A percentile compares a stretch with the other conserved stretches of the same genome.
phyloP scores from a whole-genome alignment of 1,140 invertebrate species.

The Metaphire vulgaris region DNA sequence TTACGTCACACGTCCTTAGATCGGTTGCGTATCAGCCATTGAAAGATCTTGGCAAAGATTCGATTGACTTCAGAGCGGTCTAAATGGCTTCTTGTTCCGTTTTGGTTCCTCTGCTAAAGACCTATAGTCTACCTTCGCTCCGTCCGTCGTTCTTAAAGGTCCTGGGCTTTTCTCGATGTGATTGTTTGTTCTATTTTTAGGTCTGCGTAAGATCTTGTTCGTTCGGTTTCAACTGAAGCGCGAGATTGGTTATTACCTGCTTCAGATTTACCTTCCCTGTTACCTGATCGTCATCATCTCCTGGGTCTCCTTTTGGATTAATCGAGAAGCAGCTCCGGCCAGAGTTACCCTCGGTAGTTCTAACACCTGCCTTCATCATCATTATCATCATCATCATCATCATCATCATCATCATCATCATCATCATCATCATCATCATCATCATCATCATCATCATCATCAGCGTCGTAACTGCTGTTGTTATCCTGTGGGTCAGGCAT shows the following conservation, averaged over 20 bases:
- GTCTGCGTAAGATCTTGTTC: conserved; percentile 64
- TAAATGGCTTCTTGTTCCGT: too few species aligned
- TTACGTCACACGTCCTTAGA: not conserved
- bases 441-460: too few species aligned
- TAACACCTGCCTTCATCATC: conserved; percentile 32
- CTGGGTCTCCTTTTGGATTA: conserved; percentile 91
- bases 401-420: conserved; percentile 9
- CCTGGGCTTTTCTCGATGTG: too few species aligned
- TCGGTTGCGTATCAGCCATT: not conserved
- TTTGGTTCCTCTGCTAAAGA: too few species aligned
- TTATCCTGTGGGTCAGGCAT: too few species aligned
- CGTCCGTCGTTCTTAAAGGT: too few species aligned
- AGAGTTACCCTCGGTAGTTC: conserved; percentile 60
- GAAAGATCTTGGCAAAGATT: too few species aligned
- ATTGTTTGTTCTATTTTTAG: too few species aligned
- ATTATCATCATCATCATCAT: conserved; percentile 9
- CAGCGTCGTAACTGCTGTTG: too few species aligned
- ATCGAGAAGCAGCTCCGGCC: conserved; percentile 59
- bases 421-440: conserved; percentile 9
- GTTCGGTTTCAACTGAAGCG: conserved; percentile 82
- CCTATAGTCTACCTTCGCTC: too few species aligned
- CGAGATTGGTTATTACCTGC: conserved; percentile 84
- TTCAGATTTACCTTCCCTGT: conserved; percentile 88
- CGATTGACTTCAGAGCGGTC: too few species aligned
- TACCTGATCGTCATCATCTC: conserved; percentile 87